These are phyloP conservation scores for Ditula angustiorana DNA, from an alignment of 2,888 invertebrate genomes.

Conservation along the genomic window DNA sequence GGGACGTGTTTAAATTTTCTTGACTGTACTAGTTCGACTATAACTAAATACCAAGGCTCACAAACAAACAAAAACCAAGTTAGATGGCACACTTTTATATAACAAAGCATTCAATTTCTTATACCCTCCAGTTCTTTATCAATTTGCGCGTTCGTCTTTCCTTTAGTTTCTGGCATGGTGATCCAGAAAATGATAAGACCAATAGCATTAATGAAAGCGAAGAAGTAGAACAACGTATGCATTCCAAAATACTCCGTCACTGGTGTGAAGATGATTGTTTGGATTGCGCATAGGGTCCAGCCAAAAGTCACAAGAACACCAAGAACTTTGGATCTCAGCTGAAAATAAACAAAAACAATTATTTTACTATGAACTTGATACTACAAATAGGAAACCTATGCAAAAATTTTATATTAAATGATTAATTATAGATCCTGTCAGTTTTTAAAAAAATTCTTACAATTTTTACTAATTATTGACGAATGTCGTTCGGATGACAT, in stretches of 20 bases:
- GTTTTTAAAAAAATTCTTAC: too few relatives aligned
- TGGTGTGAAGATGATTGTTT: slow-evolving; percentile 16
- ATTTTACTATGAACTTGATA: too few relatives aligned
- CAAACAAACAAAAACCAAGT: neutral
- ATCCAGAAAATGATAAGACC: slow-evolving; percentile 16
- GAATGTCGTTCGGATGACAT: too few relatives aligned
- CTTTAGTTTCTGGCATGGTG: slow-evolving; percentile 31
- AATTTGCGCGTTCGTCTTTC: slow-evolving; percentile 22
- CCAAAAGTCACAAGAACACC: slow-evolving; percentile 29
- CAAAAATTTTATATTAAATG: too few relatives aligned
- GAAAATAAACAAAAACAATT: neutral
- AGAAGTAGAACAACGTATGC: slow-evolving; percentile 17
- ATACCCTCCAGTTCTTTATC: slow-evolving; percentile 17
- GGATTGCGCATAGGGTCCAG: slow-evolving; percentile 22
- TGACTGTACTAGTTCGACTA: too few relatives aligned
- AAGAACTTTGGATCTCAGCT: slow-evolving; percentile 31
- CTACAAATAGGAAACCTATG: too few relatives aligned
- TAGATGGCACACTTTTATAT: neutral
- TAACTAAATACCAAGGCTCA: neutral
- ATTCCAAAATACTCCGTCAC: slow-evolving; percentile 19
- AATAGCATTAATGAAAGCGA: slow-evolving; percentile 17
- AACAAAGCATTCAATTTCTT: neutral
- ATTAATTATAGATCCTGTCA: too few relatives aligned
- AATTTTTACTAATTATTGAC: too few relatives aligned
- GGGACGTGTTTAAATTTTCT: too few relatives aligned